Base-by-base conservation (phyloP, 2,113 vertebrate genomes). In the Quiscalus mexicanus region DNA sequence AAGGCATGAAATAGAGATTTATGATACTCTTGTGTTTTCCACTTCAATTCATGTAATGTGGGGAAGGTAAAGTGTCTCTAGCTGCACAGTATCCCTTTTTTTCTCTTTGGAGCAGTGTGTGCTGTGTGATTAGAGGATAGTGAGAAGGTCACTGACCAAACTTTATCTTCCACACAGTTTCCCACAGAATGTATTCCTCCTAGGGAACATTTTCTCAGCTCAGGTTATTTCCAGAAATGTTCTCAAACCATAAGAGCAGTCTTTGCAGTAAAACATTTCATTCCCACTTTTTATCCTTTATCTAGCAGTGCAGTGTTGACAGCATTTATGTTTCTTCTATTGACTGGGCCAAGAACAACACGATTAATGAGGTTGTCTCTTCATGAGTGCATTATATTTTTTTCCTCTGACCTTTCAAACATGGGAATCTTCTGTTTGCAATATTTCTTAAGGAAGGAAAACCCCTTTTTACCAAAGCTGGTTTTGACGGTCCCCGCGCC, bases 181-280 rank as follows among this genome's bases (percentile, higher is more conserved):
- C 97, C 96, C 97, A 98, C 98, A 98, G 97, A 88, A 90, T 96
- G 77, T 87, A 94, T 97, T 96, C 93, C 95, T 98, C 97, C 82
- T 83, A 97, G 97, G 95, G 95, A 97, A 95, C 92, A 96, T 97
- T 97, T 97, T 97, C 97, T 98, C 93, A 97, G 95, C 73, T 96
- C 97, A 98, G 97, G 97, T 98, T 98, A 96, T 98, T 98, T 98
- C 97, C 97, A 98, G 96, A 97, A 97, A 96, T 97, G 89, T 98
- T 98, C 97, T 98, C 97, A 98, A 97, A 98, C 86, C 70, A 84
- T 97, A 97, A 97, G 96, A 97, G 95, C 95, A 87, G 84, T 95
- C 95, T 93, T 98, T 91, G 88, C 96, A 97, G 97, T 97, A 98
- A 98, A 98, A 96, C 96, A 97, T 96, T 95, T 97, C 95, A 98